Percentiles rank a stretch among this genome's conserved stretches.
Conservation (phyloP, 2,113 vertebrate species). For the Buteo buteo region DNA sequence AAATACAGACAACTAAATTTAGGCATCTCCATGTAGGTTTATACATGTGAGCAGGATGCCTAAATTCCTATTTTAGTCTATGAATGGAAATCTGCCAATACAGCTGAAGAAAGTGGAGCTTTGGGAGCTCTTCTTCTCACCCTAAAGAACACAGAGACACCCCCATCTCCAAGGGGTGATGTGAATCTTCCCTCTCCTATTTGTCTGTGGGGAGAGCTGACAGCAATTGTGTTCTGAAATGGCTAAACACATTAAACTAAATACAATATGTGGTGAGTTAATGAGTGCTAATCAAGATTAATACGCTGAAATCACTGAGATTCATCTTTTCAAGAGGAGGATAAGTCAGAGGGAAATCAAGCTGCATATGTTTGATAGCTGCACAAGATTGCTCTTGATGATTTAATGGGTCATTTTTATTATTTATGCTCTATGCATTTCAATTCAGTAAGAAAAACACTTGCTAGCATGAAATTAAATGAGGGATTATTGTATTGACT, state of each 20-base stretch:
- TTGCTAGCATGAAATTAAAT: background rate
- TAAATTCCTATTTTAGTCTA: background rate
- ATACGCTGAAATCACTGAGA: background rate
- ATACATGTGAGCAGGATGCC: background rate
- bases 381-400: background rate
- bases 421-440: background rate
- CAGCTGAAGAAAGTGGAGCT: background rate
- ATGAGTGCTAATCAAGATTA: slow-evolving; percentile 42
- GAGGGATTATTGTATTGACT: background rate
- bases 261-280: background rate
- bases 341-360: slow-evolving; percentile 36
- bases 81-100: background rate
- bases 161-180: background rate
- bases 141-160: background rate
- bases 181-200: background rate
- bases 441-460: background rate
- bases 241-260: background rate
- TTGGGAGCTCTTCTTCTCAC: background rate
- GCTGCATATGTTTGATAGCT: background rate
- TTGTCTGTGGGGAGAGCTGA: background rate
- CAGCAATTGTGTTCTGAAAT: background rate
- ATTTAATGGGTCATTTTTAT: slow-evolving; percentile 25
- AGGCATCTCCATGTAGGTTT: background rate
- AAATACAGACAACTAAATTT: background rate
- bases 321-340: background rate